Evolutionary conservation across 2,113 vertebrate genomes (phyloP), one percentile per base, ranked within the genome.

Genomic region (Ceyx margarethae): DNA sequence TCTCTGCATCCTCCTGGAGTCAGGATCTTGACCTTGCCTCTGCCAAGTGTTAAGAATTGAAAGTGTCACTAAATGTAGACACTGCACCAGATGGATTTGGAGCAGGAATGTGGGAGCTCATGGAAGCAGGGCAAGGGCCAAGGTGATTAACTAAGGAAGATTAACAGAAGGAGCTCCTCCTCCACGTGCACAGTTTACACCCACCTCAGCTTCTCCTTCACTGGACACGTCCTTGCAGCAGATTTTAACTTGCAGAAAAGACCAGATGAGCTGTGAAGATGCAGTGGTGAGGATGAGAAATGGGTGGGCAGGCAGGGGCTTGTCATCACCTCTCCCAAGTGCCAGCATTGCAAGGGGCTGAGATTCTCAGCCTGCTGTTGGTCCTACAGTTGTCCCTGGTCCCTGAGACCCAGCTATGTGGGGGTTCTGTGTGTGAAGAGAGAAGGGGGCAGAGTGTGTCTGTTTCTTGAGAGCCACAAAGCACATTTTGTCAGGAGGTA

Each of bases 41-140:
- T 72, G 53, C 22, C 48, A 15, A 37, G 22, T 23, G 53, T 26
- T 17, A 2, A 68, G 43, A 42, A 13, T 48, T 81, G 71, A 35
- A 48, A 12, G 14, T 54, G 22, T 26, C 43, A 19, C n/a, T 67
- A 46, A 37, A 76, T 14, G 28, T 9, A 48, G 18, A n/a, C 31
- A 19, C 10, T 54, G 31, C 29, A 33, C 22, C 22, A 13, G 22
- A 22, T 5, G 7, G 33, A n/a, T 29, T 60, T 0, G 0, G 51
- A 54, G 29, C 37, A 69, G 81, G 40, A 71, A 61, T 0, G 0
- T 28, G 18, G 61, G 37, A 75, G 28, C 9, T 71, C 21, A 26
- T 43, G 16, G 26, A 56, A 31, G 22, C 19, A 61, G 5, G 26
- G 13, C 45, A 50, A 56, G 33, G 33, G 8, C 13, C 46, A 66